Percentiles rank a stretch among this genome's conserved stretches.
These are phyloP conservation scores for Falco columbarius DNA, from an alignment of 2,797 vertebrate genomes.

Conservation along the genomic window DNA sequence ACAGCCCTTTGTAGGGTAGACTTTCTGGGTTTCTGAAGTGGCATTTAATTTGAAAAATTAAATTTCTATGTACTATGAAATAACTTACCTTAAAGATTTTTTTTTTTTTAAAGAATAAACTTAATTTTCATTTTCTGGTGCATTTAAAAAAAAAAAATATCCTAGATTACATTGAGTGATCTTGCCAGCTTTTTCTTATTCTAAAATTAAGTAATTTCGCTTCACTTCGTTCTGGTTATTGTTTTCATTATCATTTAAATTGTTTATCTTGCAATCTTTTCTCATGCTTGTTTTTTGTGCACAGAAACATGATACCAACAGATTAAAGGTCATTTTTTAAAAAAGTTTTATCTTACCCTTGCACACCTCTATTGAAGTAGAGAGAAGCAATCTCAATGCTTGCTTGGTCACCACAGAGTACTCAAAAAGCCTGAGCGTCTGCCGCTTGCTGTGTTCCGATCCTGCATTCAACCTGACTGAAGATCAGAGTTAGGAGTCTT, in stretches of 20 bases:
- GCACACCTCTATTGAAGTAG: neutral
- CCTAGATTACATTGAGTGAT: neutral
- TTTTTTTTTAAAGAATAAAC: neutral
- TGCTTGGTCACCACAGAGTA: neutral
- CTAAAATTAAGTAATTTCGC: neutral
- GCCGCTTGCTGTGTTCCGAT: neutral
- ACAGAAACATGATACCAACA: neutral
- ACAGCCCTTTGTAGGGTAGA: neutral
- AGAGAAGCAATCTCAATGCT: neutral
- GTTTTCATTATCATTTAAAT: neutral
- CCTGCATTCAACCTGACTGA: neutral
- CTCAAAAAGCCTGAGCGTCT: neutral
- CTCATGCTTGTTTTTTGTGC: neutral
- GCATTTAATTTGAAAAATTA: neutral
- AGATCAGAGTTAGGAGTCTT: neutral
- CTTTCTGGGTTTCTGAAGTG: neutral
- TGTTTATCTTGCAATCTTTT: neutral
- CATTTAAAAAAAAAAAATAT: too few species aligned
- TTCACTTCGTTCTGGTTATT: neutral
- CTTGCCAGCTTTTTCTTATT: neutral
- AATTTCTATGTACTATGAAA: neutral
- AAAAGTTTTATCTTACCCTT: neutral
- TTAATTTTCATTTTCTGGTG: neutral
- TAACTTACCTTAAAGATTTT: neutral
- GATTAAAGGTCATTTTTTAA: neutral